Conservation (phyloP, 1,140 invertebrate genomes). For the Dendroctonus ponderosae region DNA sequence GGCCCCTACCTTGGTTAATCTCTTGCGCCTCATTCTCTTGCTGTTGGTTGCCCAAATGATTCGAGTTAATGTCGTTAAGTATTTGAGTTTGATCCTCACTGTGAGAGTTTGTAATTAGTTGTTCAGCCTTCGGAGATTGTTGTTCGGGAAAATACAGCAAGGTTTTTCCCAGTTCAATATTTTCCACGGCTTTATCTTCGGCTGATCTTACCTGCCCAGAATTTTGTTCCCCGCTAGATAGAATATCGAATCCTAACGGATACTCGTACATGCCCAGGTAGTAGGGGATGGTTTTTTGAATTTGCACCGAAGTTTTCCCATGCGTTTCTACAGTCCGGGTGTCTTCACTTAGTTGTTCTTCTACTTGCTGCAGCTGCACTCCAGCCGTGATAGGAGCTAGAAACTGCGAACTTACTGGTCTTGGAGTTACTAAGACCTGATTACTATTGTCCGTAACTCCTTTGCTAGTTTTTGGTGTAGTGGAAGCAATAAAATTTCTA, state of each 20-base stretch:
- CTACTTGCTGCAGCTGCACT: slow-evolving; percentile 52
- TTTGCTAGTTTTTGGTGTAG: background rate
- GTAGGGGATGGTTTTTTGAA: slow-evolving; percentile 59
- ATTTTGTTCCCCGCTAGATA: slow-evolving; percentile 25
- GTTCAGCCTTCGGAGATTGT: slow-evolving; percentile 1
- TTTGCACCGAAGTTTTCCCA: slow-evolving; percentile 50
- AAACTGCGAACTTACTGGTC: slow-evolving; percentile 54
- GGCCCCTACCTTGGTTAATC: too few species aligned
- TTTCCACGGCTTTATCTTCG: slow-evolving; percentile 31
- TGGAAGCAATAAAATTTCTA: slow-evolving; percentile 11
- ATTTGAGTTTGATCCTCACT: too few species aligned
- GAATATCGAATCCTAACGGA: slow-evolving; percentile 42
- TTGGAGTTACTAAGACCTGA: slow-evolving; percentile 52
- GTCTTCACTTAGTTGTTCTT: slow-evolving; percentile 34
- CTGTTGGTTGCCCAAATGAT: too few species aligned
- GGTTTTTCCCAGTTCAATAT: slow-evolving; percentile 41
- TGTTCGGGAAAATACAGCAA: slow-evolving; percentile 38
- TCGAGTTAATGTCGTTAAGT: too few species aligned
- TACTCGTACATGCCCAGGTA: slow-evolving; percentile 54
- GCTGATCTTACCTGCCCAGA: slow-evolving; percentile 13
- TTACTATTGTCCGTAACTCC: slow-evolving; percentile 32
- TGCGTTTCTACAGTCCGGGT: slow-evolving; percentile 12
- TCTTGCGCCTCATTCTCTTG: too few species aligned
- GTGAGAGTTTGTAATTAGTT: too few species aligned
- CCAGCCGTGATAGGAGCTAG: slow-evolving; percentile 58